A percentile compares a stretch with the other conserved stretches of the same genome.
Conservation (phyloP, 2,888 invertebrate genomes). For the Sinodicranocentrus sp. region DNA sequence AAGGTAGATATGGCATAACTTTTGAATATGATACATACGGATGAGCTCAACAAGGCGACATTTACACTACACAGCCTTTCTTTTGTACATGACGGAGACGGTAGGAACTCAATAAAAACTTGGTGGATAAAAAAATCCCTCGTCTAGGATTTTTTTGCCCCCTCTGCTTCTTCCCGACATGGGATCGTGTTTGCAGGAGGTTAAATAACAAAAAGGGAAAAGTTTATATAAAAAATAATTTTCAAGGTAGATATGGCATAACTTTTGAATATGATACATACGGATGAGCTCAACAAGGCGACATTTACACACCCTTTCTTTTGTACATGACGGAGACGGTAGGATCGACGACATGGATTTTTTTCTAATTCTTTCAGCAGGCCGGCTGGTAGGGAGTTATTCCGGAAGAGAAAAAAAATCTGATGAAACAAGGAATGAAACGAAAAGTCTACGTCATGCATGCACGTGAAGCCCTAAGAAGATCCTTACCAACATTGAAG, state of each 20-base stretch:
- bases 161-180: too few relatives aligned
- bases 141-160: too few relatives aligned
- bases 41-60: constrained; percentile 45
- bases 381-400: constrained; percentile 20
- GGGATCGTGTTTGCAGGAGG: too few relatives aligned
- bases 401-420: constrained; percentile 54
- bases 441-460: constrained; percentile 35
- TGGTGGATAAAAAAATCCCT: too few relatives aligned
- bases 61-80: constrained; percentile 51
- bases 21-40: neutral
- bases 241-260: neutral
- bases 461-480: constrained; percentile 48
- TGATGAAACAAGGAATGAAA: constrained; percentile 41
- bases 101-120: too few relatives aligned
- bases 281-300: constrained; percentile 28
- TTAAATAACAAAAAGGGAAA: neutral
- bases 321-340: neutral
- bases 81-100: neutral
- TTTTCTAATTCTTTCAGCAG: constrained; percentile 32
- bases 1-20: neutral
- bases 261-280: neutral
- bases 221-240: neutral
- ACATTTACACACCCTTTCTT: constrained; percentile 65
- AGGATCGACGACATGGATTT: constrained; percentile 51
- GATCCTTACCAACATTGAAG: constrained; percentile 23